phyloP scores from a whole-genome alignment of 2,797 vertebrate genomes.

The Pempheris klunzingeri region DNA sequence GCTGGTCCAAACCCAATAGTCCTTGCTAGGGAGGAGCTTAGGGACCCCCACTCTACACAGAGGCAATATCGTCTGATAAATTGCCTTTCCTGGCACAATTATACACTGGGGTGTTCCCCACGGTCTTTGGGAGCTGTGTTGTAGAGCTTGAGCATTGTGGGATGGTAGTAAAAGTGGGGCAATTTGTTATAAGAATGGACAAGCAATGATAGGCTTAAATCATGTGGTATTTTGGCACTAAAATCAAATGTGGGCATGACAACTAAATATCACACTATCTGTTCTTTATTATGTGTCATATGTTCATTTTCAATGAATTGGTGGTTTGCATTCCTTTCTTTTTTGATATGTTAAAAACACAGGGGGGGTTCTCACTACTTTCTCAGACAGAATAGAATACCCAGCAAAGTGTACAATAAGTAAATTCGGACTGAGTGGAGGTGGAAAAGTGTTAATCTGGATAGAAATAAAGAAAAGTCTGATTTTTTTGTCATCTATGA shows the following conservation, averaged over 20 bases:
- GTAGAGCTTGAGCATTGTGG: slow-evolving; percentile 61
- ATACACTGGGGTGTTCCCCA: slow-evolving; percentile 73
- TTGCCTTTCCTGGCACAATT: slow-evolving; percentile 80
- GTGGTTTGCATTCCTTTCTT: neutral
- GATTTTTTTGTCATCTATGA: neutral
- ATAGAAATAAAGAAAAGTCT: neutral
- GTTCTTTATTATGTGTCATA: neutral
- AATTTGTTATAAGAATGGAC: slow-evolving; percentile 63
- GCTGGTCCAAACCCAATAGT: slow-evolving; percentile 75
- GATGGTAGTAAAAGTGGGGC: slow-evolving; percentile 63
- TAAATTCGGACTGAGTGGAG: slow-evolving; percentile 6
- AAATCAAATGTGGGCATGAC: slow-evolving; percentile 45
- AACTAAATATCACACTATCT: slow-evolving; percentile 7
- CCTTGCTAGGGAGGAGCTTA: slow-evolving; percentile 67
- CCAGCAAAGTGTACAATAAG: neutral
- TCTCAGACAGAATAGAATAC: neutral
- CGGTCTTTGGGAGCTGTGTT: slow-evolving; percentile 69
- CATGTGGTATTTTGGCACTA: slow-evolving; percentile 27
- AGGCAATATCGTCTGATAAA: slow-evolving; percentile 85
- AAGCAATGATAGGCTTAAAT: slow-evolving; percentile 60
- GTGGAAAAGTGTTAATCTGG: slow-evolving; percentile 9
- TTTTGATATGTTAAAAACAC: slow-evolving; percentile 15
- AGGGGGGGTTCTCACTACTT: neutral
- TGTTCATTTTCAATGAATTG: slow-evolving; percentile 3
- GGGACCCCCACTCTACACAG: slow-evolving; percentile 77